Conservation (phyloP, 2,888 invertebrate species). For the Alviniconcha strummeri region DNA sequence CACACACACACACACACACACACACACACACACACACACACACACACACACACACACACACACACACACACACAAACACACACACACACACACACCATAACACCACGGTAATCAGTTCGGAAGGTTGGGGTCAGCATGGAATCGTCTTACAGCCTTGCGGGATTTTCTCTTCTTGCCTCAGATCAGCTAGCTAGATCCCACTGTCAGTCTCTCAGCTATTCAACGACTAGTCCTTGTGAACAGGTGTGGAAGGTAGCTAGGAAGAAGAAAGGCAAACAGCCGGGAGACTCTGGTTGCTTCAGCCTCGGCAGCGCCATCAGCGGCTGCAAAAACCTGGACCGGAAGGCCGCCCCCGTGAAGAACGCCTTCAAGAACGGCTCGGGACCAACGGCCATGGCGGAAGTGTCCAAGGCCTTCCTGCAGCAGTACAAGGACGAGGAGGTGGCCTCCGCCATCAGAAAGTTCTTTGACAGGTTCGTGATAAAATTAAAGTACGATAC, state of each 20-base stretch:
- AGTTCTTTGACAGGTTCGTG: constrained; percentile 50
- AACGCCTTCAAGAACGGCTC: constrained; percentile 51
- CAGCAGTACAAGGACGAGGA: constrained; percentile 49
- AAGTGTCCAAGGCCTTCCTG: constrained; percentile 50
- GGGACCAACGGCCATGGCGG: constrained; percentile 48
- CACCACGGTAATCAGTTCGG: too few species aligned
- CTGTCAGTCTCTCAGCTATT: too few species aligned
- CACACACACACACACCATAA: too few species aligned
- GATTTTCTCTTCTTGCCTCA: too few species aligned
- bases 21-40: too few species aligned
- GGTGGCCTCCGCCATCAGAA: constrained; percentile 47
- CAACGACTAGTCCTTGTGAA: background rate
- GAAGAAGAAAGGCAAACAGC: constrained; percentile 28
- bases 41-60: too few species aligned
- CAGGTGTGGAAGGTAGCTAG: constrained; percentile 43
- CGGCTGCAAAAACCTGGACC: constrained; percentile 43
- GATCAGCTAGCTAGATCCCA: too few species aligned
- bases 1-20: too few species aligned
- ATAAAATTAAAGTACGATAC: too few species aligned
- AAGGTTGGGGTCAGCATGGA: too few species aligned
- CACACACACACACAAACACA: too few species aligned
- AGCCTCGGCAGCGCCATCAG: constrained; percentile 57
- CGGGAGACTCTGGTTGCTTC: constrained; percentile 9
- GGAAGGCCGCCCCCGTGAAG: constrained; percentile 47
- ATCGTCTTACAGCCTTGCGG: too few species aligned